phyloP scores from a whole-genome alignment of 2,113 vertebrate species.

The Elachura formosa region DNA sequence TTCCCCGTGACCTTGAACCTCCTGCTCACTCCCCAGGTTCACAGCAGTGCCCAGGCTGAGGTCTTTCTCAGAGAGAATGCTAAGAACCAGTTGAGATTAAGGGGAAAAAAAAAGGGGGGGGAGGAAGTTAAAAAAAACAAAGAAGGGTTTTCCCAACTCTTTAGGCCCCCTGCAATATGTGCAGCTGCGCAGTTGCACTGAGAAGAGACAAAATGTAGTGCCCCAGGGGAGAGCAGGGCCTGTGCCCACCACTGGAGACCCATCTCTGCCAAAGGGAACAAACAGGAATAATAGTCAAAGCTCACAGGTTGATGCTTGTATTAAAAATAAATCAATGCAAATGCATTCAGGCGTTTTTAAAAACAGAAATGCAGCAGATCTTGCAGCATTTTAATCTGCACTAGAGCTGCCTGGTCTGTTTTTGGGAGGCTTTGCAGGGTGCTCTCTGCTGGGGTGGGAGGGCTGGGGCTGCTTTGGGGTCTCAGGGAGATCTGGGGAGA shows the following conservation, averaged over 20 bases:
- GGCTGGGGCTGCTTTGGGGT: not conserved
- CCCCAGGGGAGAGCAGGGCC: not conserved
- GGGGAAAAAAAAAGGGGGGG: accelerated
- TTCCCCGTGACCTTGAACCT: not conserved
- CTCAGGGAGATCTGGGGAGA: not conserved
- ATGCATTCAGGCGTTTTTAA: not conserved
- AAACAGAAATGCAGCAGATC: not conserved
- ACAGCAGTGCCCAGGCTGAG: not conserved
- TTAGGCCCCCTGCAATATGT: accelerated
- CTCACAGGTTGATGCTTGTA: not conserved
- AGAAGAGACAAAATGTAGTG: not conserved
- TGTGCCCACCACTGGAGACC: not conserved
- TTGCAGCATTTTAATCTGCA: not conserved
- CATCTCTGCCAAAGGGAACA: not conserved
- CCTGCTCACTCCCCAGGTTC: not conserved
- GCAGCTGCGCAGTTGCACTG: accelerated
- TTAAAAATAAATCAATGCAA: conserved; percentile 22
- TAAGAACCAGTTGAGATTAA: not conserved
- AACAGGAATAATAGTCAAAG: not conserved
- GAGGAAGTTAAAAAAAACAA: accelerated
- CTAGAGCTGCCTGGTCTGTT: not conserved
- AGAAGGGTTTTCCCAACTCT: not conserved
- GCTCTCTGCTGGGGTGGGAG: not conserved
- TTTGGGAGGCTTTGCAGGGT: not conserved
- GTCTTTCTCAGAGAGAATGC: not conserved